A percentile compares a stretch with the other conserved stretches of the same genome.
phyloP scores from a whole-genome alignment of 2,888 invertebrate species.

The Pyrgus malvae region DNA sequence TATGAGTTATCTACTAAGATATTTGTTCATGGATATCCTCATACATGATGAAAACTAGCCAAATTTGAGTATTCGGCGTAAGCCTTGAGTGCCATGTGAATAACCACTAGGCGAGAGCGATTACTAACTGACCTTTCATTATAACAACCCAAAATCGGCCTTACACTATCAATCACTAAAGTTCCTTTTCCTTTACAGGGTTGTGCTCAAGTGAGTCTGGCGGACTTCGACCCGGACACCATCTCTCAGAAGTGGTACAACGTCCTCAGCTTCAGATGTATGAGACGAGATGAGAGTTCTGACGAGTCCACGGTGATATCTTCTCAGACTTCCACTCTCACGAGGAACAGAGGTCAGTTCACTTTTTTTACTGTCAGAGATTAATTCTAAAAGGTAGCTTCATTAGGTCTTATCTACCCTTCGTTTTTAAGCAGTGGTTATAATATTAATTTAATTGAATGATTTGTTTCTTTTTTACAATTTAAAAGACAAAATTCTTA shows the following conservation, averaged over 20 bases:
- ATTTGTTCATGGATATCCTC: too few species aligned
- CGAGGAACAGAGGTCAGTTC: constrained; percentile 89
- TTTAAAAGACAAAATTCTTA: too few species aligned
- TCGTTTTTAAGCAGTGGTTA: too few species aligned
- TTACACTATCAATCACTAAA: constrained; percentile 28
- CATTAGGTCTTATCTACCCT: too few species aligned
- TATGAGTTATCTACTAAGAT: too few species aligned
- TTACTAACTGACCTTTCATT: constrained; percentile 47
- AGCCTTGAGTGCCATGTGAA: constrained; percentile 77
- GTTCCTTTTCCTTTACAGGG: constrained; percentile 83
- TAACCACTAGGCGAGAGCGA: constrained; percentile 73
- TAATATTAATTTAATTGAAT: too few species aligned
- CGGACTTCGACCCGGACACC: constrained; percentile 93
- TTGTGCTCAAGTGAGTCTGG: constrained; percentile 96
- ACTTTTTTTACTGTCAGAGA: too few species aligned
- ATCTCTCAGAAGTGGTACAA: constrained; percentile 96
- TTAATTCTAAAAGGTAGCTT: too few species aligned
- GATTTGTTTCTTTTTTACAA: too few species aligned
- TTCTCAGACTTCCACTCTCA: constrained; percentile 97
- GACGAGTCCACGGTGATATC: constrained; percentile 98
- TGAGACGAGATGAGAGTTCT: constrained; percentile 92
- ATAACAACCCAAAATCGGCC: constrained; percentile 9
- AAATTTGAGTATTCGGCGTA: constrained; percentile 77
- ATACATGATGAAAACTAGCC: constrained; percentile 74
- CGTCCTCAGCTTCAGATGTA: constrained; percentile 86